Percentiles rank a stretch among this genome's conserved stretches.
Conservation (phyloP, 2,888 invertebrate species). For the Lasioglossum calceatum region DNA sequence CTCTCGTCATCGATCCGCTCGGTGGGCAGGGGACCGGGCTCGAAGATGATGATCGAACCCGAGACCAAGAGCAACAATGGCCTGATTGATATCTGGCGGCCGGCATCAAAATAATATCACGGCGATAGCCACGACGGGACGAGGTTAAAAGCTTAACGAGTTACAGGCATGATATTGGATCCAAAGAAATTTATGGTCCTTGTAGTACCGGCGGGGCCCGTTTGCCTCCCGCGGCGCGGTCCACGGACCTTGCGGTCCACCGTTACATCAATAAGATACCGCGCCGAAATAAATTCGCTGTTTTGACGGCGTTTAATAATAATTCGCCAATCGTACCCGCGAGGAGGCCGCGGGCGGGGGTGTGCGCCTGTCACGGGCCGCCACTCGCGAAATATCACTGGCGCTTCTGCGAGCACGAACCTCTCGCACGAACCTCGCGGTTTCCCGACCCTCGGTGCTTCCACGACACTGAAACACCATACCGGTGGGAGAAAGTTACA, state of each 20-base stretch:
- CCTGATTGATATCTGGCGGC: slow-evolving; percentile 73
- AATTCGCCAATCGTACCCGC: slow-evolving; percentile 77
- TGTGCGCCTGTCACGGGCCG: slow-evolving; percentile 32
- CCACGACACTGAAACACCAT: not conserved
- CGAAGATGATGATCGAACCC: slow-evolving; percentile 8
- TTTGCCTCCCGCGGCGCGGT: slow-evolving; percentile 77
- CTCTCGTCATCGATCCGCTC: not conserved
- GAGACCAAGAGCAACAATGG: slow-evolving; percentile 65
- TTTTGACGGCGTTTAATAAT: slow-evolving; percentile 81
- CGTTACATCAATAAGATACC: slow-evolving; percentile 80
- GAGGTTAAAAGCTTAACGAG: slow-evolving; percentile 78
- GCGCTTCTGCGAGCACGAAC: slow-evolving; percentile 20
- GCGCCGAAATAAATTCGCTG: slow-evolving; percentile 80
- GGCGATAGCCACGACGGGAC: slow-evolving; percentile 68
- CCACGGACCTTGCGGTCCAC: slow-evolving; percentile 71
- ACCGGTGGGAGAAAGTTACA: not conserved
- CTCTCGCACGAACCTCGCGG: not conserved
- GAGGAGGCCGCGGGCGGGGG: slow-evolving; percentile 11
- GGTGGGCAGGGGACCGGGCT: not conserved
- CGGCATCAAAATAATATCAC: slow-evolving; percentile 72
- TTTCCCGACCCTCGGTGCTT: not conserved
- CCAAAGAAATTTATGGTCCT: slow-evolving; percentile 79
- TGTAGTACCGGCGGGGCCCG: slow-evolving; percentile 74
- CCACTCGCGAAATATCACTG: slow-evolving; percentile 69
- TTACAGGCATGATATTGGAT: slow-evolving; percentile 81